phyloP scores from a whole-genome alignment of 1,140 invertebrate genomes.

The Hyposmocoma kahamanoa region DNA sequence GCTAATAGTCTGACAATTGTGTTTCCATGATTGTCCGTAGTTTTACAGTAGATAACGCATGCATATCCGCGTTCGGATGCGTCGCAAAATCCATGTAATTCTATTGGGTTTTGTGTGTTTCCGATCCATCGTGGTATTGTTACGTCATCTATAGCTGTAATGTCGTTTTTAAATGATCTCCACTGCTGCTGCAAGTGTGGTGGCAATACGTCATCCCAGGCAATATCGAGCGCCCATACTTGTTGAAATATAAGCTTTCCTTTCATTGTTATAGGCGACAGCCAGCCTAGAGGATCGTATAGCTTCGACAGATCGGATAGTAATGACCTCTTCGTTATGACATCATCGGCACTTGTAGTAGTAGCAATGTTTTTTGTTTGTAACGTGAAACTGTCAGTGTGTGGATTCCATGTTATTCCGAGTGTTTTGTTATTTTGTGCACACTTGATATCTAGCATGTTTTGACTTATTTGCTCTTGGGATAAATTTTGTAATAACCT shows the following conservation, averaged over 20 bases:
- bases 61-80: neutral
- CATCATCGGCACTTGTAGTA: neutral
- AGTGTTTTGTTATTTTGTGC: too few relatives aligned
- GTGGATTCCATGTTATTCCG: too few relatives aligned
- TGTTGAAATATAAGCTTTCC: slow-evolving; percentile 13
- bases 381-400: too few relatives aligned
- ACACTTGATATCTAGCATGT: neutral
- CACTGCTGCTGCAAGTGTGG: neutral
- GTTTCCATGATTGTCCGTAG: neutral
- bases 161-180: neutral
- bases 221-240: neutral
- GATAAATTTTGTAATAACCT: neutral
- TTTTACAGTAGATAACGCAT: neutral
- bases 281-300: slow-evolving; percentile 13
- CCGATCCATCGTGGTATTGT: neutral
- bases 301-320: slow-evolving; percentile 3
- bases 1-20: neutral
- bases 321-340: neutral
- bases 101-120: neutral
- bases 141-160: neutral
- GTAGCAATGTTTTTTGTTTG: neutral
- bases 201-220: neutral
- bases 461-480: neutral
- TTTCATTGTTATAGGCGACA: slow-evolving; percentile 8
- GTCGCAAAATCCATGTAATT: neutral